Conservation (phyloP, 2,888 invertebrate species). For the Caenorhabditis sulstoni region DNA sequence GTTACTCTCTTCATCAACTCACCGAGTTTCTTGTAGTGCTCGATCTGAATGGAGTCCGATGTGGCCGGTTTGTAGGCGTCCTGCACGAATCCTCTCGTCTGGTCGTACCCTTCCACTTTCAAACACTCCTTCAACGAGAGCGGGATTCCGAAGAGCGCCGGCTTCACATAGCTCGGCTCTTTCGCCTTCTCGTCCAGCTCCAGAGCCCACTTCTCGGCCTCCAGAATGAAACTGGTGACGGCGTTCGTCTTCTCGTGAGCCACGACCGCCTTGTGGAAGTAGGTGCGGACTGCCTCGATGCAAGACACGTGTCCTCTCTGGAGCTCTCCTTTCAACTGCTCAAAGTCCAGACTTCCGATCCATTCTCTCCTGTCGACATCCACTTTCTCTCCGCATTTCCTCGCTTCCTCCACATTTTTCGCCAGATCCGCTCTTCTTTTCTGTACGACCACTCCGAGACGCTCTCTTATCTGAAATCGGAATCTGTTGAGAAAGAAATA, state of each 20-base stretch:
- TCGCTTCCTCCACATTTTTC: constrained; percentile 60
- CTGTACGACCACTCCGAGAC: constrained; percentile 58
- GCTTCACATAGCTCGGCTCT: constrained; percentile 65
- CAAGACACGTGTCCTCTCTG: constrained; percentile 62
- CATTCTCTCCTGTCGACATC: constrained; percentile 52
- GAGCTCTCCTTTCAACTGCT: constrained; percentile 61
- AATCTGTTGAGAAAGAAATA: neutral
- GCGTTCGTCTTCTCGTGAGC: constrained; percentile 76
- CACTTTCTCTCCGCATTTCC: constrained; percentile 41
- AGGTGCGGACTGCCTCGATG: constrained; percentile 69
- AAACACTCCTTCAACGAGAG: constrained; percentile 76
- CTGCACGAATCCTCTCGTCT: constrained; percentile 79
- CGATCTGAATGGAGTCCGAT: constrained; percentile 67
- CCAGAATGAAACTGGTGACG: constrained; percentile 69
- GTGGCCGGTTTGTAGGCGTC: constrained; percentile 69
- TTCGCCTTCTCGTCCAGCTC: constrained; percentile 68
- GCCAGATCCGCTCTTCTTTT: constrained; percentile 57
- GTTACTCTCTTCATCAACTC: constrained; percentile 3
- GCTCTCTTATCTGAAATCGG: constrained; percentile 50
- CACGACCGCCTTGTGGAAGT: constrained; percentile 64
- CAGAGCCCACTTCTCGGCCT: constrained; percentile 71
- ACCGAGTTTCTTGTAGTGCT: constrained; percentile 66
- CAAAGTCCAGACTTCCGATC: constrained; percentile 65
- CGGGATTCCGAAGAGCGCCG: constrained; percentile 76
- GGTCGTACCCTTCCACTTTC: constrained; percentile 75